Percentiles rank a stretch among this genome's conserved stretches.
Evolutionary conservation across 2,888 invertebrate species (phyloP).

Genomic region (Leptothorax acervorum): DNA sequence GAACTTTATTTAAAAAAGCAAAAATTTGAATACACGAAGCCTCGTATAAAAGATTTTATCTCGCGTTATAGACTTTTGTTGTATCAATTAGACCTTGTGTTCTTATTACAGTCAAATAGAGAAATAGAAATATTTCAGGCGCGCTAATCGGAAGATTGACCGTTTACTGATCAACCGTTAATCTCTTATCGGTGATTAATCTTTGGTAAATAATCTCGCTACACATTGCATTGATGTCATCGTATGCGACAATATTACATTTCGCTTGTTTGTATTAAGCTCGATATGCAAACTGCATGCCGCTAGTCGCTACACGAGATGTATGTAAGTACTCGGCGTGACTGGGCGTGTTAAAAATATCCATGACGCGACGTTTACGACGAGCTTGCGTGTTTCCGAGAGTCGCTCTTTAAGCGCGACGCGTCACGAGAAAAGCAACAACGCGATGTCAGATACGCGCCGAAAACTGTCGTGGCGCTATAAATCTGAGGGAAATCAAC

Average conservation of each 20-base stretch:
- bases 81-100: not conserved
- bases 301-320: not conserved
- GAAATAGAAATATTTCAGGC: not conserved
- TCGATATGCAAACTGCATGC: not conserved
- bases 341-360: constrained; percentile 73
- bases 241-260: not conserved
- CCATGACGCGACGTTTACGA: constrained; percentile 68
- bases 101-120: not conserved
- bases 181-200: constrained; percentile 11
- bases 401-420: constrained; percentile 59
- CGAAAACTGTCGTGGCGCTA: constrained; percentile 44
- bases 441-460: constrained; percentile 41
- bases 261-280: not conserved
- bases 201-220: not conserved
- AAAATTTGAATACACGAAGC: not conserved
- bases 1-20: not conserved
- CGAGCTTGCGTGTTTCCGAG: constrained; percentile 65
- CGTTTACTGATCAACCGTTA: not conserved
- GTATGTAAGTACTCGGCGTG: constrained; percentile 12
- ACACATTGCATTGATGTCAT: not conserved
- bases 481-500: constrained; percentile 72
- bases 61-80: not conserved
- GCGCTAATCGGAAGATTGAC: constrained; percentile 7
- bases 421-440: constrained; percentile 65
- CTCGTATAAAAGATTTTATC: not conserved